Conservation (phyloP, 2,113 vertebrate species). For the Carlito syrichta region DNA sequence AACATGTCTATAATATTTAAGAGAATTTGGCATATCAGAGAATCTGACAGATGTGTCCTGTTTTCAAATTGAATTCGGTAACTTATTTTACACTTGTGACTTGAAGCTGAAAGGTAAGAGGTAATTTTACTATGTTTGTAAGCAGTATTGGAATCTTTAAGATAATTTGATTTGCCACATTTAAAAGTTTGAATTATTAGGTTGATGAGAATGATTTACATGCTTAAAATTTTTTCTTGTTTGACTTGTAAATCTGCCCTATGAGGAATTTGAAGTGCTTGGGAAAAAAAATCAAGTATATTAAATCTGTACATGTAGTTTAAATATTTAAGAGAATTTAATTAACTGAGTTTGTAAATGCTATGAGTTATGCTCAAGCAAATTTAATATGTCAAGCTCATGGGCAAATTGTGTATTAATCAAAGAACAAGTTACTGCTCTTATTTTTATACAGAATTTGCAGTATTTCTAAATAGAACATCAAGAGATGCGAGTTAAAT, state of each 20-base stretch:
- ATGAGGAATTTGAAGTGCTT: conserved; percentile 53
- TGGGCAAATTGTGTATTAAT: conserved; percentile 45
- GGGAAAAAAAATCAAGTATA: conserved; percentile 29
- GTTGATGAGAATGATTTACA: conserved; percentile 31
- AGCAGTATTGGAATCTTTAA: background rate
- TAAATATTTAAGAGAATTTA: conserved; percentile 69
- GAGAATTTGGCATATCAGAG: background rate
- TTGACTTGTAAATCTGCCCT: conserved; percentile 66
- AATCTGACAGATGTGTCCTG: background rate
- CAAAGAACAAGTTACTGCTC: conserved; percentile 26
- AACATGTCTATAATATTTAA: background rate
- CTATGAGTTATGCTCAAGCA: conserved; percentile 28
- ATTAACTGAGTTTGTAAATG: conserved; percentile 65
- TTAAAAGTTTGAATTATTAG: background rate
- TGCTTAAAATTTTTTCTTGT: conserved; percentile 42
- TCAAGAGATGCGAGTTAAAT: conserved; percentile 23
- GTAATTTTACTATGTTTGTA: conserved; percentile 30
- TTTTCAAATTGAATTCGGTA: conserved; percentile 17
- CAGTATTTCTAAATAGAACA: conserved; percentile 33
- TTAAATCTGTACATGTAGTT: conserved; percentile 56
- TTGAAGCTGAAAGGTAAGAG: background rate
- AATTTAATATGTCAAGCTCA: conserved; percentile 48
- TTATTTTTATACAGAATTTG: conserved; percentile 45
- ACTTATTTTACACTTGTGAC: conserved; percentile 20
- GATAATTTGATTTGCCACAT: conserved; percentile 31